Evolutionary conservation across 2,888 invertebrate genomes (phyloP).

Genomic region (Polyommatus icarus): DNA sequence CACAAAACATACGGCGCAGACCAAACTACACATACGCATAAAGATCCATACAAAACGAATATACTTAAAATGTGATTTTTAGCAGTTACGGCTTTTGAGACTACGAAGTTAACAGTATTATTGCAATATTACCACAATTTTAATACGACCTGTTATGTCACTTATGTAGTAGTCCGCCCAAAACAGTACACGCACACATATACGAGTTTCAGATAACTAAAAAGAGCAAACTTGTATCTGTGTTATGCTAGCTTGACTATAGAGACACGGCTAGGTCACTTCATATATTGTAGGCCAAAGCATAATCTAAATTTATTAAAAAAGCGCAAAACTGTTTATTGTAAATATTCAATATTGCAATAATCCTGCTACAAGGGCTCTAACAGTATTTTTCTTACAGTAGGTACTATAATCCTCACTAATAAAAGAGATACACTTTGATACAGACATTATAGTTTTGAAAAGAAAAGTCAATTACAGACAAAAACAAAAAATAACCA

Average conservation of each 20-base stretch:
- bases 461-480: background rate
- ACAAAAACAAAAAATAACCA: background rate
- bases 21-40: background rate
- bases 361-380: background rate
- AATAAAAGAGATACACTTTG: background rate
- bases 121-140: background rate
- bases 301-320: background rate
- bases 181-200: background rate
- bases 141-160: background rate
- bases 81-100: background rate
- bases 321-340: background rate
- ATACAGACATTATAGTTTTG: background rate
- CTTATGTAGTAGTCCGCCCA: no score
- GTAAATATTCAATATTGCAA: background rate
- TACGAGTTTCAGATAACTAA: background rate
- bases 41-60: background rate
- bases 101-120: background rate
- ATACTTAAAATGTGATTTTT: background rate
- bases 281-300: background rate
- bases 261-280: background rate
- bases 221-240: background rate
- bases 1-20: background rate
- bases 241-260: background rate
- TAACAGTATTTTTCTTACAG: background rate
- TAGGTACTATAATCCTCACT: background rate